Conservation (phyloP, 2,888 invertebrate genomes). For the Agrotis clavis region DNA sequence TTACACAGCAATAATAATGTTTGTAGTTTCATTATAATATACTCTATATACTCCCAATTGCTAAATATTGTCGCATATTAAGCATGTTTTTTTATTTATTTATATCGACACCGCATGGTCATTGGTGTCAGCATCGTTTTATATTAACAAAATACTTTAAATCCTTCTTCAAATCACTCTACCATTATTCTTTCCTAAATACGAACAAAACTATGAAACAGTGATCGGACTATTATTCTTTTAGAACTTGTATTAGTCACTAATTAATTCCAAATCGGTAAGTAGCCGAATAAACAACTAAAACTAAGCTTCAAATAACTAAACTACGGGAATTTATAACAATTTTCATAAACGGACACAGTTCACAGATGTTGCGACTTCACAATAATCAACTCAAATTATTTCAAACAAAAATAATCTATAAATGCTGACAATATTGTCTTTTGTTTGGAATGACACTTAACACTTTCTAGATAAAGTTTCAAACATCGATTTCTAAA, state of each 20-base stretch:
- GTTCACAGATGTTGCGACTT: constrained; percentile 76
- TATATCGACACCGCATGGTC: constrained; percentile 80
- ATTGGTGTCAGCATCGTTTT: constrained; percentile 78
- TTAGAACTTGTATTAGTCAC: constrained; percentile 81
- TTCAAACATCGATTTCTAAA: constrained; percentile 77
- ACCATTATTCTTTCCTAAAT: constrained; percentile 63
- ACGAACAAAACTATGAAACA: constrained; percentile 73
- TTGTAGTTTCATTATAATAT: constrained; percentile 88
- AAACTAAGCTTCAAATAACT: constrained; percentile 79
- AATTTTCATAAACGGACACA: constrained; percentile 78
- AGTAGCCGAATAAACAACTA: constrained; percentile 81
- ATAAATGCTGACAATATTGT: constrained; percentile 91
- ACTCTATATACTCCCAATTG: constrained; percentile 88
- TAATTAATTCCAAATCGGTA: constrained; percentile 77
- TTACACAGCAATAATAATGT: constrained; percentile 90
- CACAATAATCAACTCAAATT: constrained; percentile 75
- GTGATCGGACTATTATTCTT: constrained; percentile 73
- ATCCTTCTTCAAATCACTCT: constrained; percentile 66
- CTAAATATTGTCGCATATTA: constrained; percentile 91
- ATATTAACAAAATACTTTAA: constrained; percentile 79
- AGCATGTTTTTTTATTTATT: constrained; percentile 80
- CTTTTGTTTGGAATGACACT: constrained; percentile 91
- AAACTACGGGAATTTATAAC: constrained; percentile 81
- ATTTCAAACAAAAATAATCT: constrained; percentile 84
- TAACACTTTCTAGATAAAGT: constrained; percentile 74